Conservation (phyloP, 2,113 vertebrate species). For the Crotalus helleri region DNA sequence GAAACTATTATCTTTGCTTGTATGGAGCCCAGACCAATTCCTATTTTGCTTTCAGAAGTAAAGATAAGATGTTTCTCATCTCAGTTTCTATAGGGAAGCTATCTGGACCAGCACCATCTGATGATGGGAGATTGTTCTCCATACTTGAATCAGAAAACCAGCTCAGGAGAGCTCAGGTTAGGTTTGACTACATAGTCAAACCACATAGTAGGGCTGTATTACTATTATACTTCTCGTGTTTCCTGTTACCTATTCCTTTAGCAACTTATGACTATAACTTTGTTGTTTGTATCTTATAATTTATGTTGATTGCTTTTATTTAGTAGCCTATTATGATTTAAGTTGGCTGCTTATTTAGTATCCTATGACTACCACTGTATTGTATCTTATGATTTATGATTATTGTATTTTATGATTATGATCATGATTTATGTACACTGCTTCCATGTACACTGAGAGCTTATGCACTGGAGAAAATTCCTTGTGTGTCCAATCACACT, state of each 20-base stretch:
- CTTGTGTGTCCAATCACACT: not conserved
- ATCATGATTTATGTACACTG: not conserved
- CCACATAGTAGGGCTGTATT: not conserved
- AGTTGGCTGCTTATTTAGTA: too few species aligned
- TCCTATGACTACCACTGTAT: too few species aligned
- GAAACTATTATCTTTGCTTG: not conserved
- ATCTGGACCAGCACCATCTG: not conserved
- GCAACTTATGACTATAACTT: not conserved
- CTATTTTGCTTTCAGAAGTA: not conserved
- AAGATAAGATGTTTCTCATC: not conserved
- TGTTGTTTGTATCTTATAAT: too few species aligned
- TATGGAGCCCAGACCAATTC: not conserved
- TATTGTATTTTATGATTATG: not conserved
- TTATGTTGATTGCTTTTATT: too few species aligned
- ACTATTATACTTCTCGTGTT: not conserved
- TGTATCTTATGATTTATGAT: not conserved
- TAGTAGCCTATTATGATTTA: not conserved
- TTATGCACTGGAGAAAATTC: not conserved
- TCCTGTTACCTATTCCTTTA: not conserved
- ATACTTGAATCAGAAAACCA: not conserved
- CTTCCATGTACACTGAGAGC: not conserved
- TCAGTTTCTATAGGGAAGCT: not conserved
- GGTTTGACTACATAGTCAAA: too few species aligned
- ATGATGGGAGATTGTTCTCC: not conserved
- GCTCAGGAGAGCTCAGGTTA: not conserved